A percentile compares a stretch with the other conserved stretches of the same genome.
These are phyloP conservation scores for Odontomyia ornata DNA, from an alignment of 2,888 invertebrate genomes.

Conservation along the genomic window DNA sequence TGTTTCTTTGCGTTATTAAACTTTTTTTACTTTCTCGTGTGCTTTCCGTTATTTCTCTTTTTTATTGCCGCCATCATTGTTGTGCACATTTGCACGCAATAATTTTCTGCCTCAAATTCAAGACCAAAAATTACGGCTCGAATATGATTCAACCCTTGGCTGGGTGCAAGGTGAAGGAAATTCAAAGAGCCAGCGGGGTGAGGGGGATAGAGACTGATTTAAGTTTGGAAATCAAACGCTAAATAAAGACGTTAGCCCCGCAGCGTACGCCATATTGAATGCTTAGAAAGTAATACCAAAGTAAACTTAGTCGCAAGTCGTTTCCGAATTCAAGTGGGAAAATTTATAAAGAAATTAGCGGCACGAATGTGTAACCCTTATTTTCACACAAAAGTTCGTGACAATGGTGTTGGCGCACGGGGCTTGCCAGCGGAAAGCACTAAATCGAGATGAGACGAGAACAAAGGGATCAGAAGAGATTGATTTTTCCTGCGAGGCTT, in stretches of 20 bases:
- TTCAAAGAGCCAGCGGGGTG: not conserved
- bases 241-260: not conserved
- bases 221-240: conserved; percentile 4
- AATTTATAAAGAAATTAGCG: conserved; percentile 34
- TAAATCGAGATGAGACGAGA: not conserved
- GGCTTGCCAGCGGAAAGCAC: not conserved
- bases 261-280: not conserved
- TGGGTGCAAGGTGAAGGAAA: not conserved
- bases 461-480: conserved; percentile 25
- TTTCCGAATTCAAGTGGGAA: conserved; percentile 17
- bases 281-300: not conserved
- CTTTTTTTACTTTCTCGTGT: conserved; percentile 19
- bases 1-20: conserved; percentile 34
- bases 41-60: conserved; percentile 12
- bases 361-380: conserved; percentile 23
- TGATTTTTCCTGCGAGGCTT: conserved; percentile 38
- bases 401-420: not conserved
- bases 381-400: conserved; percentile 36
- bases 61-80: conserved; percentile 34
- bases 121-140: conserved; percentile 30
- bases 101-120: conserved; percentile 29
- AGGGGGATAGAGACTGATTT: not conserved
- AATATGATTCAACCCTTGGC: conserved; percentile 2
- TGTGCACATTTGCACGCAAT: conserved; percentile 40
- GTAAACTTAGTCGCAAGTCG: conserved; percentile 21